These are phyloP conservation scores for Corythaeola cristata DNA, from an alignment of 2,113 vertebrate genomes.

Conservation along the genomic window DNA sequence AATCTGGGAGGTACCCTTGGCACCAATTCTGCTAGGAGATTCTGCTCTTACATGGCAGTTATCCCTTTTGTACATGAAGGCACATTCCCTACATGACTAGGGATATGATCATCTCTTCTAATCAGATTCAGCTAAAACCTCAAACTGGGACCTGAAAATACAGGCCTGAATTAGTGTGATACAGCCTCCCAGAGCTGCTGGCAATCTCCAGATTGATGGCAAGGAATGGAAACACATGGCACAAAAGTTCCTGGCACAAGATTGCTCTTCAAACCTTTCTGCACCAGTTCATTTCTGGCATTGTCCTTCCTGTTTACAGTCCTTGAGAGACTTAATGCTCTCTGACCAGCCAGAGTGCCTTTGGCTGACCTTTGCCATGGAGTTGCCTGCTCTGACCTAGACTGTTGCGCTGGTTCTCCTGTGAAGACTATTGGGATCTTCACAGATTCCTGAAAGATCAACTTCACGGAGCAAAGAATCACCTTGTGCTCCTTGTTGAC, in stretches of 20 bases:
- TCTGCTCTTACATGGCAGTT: neutral
- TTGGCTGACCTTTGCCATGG: slow-evolving; percentile 33
- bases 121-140: neutral
- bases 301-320: neutral
- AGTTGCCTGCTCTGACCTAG: slow-evolving; percentile 25
- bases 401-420: neutral
- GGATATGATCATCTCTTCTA: neutral
- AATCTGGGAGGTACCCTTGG: neutral
- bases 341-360: neutral
- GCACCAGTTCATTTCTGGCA: slow-evolving; percentile 40
- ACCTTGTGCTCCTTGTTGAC: neutral
- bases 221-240: slow-evolving; percentile 39
- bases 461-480: neutral
- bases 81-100: neutral
- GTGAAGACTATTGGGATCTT: neutral
- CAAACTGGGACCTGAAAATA: neutral
- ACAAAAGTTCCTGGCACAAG: neutral
- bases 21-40: neutral
- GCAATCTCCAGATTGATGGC: neutral
- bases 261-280: slow-evolving; percentile 36
- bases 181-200: neutral
- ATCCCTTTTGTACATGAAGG: neutral
- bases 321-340: neutral
- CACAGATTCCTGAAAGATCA: neutral
- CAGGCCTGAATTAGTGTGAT: neutral